Evolutionary conservation across 2,113 vertebrate species (phyloP).

Genomic region (Chitala chitala): DNA sequence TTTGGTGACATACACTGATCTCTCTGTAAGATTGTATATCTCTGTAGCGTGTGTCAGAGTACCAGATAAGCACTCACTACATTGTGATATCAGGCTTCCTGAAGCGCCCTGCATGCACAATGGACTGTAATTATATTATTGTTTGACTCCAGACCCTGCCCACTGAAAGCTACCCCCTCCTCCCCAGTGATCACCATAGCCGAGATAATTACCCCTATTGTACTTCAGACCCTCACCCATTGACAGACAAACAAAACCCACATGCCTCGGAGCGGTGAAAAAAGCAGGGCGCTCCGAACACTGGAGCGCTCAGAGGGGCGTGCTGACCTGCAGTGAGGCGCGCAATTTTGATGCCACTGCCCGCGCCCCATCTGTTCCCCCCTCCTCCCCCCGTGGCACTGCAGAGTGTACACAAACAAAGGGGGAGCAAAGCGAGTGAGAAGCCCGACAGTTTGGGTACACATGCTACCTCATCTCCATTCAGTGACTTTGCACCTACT

Average conservation of each 20-base stretch:
- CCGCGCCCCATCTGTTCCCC: slow-evolving; percentile 56
- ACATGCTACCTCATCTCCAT: not conserved
- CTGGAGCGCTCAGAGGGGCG: slow-evolving; percentile 26
- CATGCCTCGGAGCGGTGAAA: slow-evolving; percentile 25
- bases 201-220: slow-evolving; percentile 71
- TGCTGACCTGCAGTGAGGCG: slow-evolving; percentile 28
- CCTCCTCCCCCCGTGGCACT: slow-evolving; percentile 14
- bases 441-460: not conserved
- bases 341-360: slow-evolving; percentile 44
- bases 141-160: slow-evolving; percentile 60
- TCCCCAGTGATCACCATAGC: slow-evolving; percentile 55
- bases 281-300: not conserved
- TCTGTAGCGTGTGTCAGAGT: slow-evolving; percentile 34
- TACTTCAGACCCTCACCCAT: slow-evolving; percentile 36
- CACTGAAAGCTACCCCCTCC: slow-evolving; percentile 35
- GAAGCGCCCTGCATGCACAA: slow-evolving; percentile 64
- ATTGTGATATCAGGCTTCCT: slow-evolving; percentile 67
- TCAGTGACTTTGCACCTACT: not conserved
- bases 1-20: slow-evolving; percentile 1
- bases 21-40: not conserved
- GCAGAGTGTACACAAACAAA: slow-evolving; percentile 12
- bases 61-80: slow-evolving; percentile 68
- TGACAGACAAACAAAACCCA: slow-evolving; percentile 14
- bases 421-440: not conserved
- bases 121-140: slow-evolving; percentile 72